phyloP scores from a whole-genome alignment of 2,113 vertebrate genomes.

The Rhodinocichla rosea region DNA sequence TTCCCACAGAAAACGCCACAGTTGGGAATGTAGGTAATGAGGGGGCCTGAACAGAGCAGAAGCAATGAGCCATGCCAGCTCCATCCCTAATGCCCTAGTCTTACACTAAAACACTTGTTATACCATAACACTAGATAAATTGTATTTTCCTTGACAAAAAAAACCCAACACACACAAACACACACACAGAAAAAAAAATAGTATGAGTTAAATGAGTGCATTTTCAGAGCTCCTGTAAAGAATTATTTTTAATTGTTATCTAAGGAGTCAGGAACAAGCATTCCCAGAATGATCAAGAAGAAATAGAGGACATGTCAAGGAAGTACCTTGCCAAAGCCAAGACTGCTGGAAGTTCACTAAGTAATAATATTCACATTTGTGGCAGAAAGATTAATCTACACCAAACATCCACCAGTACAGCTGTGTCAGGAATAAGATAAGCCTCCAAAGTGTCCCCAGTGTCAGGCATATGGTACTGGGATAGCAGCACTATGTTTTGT shows the following conservation, averaged over 20 bases:
- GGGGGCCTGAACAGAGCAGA: not conserved
- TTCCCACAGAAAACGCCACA: constrained; percentile 37
- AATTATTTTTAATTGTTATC: not conserved
- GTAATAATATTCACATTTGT: not conserved
- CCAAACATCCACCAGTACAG: not conserved
- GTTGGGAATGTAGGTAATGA: constrained; percentile 15
- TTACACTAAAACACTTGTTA: not conserved
- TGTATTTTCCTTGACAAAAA: not conserved
- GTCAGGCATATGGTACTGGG: not conserved
- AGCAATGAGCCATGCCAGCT: not conserved
- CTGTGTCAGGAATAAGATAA: not conserved
- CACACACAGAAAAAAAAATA: not conserved
- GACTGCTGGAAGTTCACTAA: not conserved
- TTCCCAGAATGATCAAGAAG: not conserved
- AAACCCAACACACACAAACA: not conserved
- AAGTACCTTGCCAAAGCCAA: not conserved
- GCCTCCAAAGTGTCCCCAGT: not conserved
- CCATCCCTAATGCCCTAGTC: not conserved
- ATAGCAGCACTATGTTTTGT: not conserved
- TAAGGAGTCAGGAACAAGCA: not conserved
- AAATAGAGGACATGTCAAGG: not conserved
- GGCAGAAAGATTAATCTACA: not conserved
- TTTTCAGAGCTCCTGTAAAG: not conserved
- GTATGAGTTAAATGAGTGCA: not conserved
- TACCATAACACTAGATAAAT: not conserved